These are phyloP conservation scores for Zootermopsis nevadensis DNA, from an alignment of 2,888 invertebrate species.

Conservation along the genomic window DNA sequence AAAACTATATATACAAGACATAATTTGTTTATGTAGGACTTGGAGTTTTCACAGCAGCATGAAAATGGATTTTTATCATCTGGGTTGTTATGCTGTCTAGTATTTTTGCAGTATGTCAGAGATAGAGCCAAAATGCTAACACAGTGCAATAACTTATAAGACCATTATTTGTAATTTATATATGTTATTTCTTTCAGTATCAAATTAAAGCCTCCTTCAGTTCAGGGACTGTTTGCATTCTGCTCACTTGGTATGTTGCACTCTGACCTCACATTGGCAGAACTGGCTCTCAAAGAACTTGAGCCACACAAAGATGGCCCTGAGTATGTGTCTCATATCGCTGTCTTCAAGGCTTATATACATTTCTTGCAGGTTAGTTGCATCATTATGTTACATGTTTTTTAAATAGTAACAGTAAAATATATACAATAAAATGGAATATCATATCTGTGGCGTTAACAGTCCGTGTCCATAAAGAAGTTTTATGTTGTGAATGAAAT, in stretches of 20 bases:
- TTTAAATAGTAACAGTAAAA: not conserved
- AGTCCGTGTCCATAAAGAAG: too few species aligned
- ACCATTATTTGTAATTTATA: not conserved
- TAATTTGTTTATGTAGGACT: too few species aligned
- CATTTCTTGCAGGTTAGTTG: constrained; percentile 66
- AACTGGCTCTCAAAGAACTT: constrained; percentile 79
- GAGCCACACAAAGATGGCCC: constrained; percentile 70
- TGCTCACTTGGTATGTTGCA: constrained; percentile 83
- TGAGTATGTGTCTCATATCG: constrained; percentile 72
- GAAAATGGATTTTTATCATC: too few species aligned
- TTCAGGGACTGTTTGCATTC: constrained; percentile 81
- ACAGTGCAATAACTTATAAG: too few species aligned
- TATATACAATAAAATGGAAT: too few species aligned
- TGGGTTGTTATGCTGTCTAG: too few species aligned
- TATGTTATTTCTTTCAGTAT: constrained; percentile 57
- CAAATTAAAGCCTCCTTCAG: constrained; percentile 70
- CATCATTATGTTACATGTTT: not conserved
- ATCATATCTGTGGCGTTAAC: too few species aligned
- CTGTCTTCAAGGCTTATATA: constrained; percentile 74
- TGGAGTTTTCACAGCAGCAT: too few species aligned
- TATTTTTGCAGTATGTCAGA: too few species aligned
- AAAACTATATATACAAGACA: too few species aligned
- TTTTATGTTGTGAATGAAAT: too few species aligned
- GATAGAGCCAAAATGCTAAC: too few species aligned
- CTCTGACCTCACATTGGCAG: constrained; percentile 76